Conservation (phyloP, 2,797 vertebrate genomes). For the Phoxinus dragarum region DNA sequence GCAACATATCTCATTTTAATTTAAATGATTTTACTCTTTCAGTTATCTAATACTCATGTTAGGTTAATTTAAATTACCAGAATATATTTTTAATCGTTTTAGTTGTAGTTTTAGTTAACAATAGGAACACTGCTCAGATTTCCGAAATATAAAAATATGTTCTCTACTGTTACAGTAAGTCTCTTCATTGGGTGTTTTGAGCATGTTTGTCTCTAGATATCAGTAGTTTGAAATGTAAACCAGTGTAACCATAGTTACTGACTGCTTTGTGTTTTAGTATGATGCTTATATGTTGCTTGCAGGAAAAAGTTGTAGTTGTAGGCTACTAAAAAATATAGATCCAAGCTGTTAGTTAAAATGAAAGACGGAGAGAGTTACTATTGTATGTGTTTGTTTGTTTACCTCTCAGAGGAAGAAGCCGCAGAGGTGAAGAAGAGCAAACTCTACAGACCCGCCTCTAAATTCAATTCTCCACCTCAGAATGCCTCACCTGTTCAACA, state of each 20-base stretch:
- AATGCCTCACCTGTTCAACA: conserved; percentile 63
- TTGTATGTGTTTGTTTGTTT: neutral
- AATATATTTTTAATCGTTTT: neutral
- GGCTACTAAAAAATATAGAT: neutral
- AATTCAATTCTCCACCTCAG: conserved; percentile 71
- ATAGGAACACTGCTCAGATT: neutral
- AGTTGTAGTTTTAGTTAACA: neutral
- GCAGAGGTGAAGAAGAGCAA: conserved; percentile 79
- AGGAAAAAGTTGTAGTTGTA: neutral
- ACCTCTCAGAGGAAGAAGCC: conserved; percentile 77
- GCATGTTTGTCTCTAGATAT: neutral
- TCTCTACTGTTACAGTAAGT: neutral
- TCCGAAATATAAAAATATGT: neutral
- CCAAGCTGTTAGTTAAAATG: neutral
- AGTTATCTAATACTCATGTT: neutral
- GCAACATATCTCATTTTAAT: too few species aligned
- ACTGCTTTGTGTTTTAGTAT: neutral
- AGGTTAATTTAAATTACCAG: neutral
- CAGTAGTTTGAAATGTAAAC: neutral
- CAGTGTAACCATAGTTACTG: neutral
- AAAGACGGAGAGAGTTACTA: neutral
- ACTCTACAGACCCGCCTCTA: conserved; percentile 79
- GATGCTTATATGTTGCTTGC: neutral
- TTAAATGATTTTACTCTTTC: too few species aligned
- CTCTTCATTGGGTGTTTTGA: neutral